phyloP scores from a whole-genome alignment of 2,888 invertebrate genomes.

The Erebia palarica region DNA sequence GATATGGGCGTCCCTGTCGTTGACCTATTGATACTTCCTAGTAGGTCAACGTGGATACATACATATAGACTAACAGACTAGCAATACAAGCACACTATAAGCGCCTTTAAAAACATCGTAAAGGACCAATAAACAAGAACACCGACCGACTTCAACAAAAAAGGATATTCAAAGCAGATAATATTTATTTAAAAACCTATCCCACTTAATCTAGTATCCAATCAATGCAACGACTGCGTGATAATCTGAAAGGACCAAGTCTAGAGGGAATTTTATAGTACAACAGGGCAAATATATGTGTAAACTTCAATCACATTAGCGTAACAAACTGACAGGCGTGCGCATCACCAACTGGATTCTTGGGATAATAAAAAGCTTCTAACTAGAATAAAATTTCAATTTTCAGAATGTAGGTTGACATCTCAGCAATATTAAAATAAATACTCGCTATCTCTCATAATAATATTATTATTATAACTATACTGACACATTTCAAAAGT shows the following conservation, averaged over 20 bases:
- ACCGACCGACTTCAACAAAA: too few species aligned
- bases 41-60: not conserved
- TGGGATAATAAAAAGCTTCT: slow-evolving; percentile 14
- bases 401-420: slow-evolving; percentile 11
- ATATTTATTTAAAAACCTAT: too few species aligned
- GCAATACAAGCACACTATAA: not conserved
- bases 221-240: not conserved
- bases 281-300: slow-evolving; percentile 15
- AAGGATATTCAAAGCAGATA: too few species aligned
- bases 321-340: slow-evolving; percentile 19
- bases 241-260: not conserved
- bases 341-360: not conserved
- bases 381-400: slow-evolving; percentile 32
- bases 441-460: slow-evolving; percentile 26
- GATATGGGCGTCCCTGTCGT: not conserved
- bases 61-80: not conserved
- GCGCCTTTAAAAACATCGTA: not conserved
- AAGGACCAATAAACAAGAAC: not conserved
- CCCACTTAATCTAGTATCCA: too few species aligned
- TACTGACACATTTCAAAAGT: slow-evolving; percentile 4
- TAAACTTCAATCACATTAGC: slow-evolving; percentile 20
- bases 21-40: slow-evolving; percentile 1
- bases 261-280: not conserved
- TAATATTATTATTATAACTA: slow-evolving; percentile 47
- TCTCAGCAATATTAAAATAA: slow-evolving; percentile 13